Evolutionary conservation across 2,113 vertebrate species (phyloP).

Genomic region (Menura novaehollandiae): DNA sequence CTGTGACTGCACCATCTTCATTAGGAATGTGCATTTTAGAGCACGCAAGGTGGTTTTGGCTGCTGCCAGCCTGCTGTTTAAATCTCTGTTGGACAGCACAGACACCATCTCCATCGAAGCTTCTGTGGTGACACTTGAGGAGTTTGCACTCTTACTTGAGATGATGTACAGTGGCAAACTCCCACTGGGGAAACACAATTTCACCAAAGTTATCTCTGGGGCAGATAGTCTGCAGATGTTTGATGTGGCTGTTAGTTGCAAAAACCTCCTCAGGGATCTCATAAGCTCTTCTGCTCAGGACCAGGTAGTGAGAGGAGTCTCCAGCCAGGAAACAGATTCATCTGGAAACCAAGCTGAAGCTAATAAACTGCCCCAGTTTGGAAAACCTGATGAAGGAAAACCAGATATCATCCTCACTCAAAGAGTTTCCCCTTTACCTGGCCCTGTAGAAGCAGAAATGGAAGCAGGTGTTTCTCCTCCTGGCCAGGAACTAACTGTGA

Average conservation of each 20-base stretch:
- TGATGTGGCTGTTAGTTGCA: conserved; percentile 87
- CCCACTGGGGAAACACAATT: conserved; percentile 83
- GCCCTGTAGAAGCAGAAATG: not conserved
- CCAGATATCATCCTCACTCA: not conserved
- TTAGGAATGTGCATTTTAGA: conserved; percentile 75
- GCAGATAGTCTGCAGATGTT: conserved; percentile 92
- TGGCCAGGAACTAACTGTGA: not conserved
- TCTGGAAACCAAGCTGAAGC: not conserved
- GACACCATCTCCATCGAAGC: conserved; percentile 85
- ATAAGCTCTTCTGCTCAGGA: conserved; percentile 64
- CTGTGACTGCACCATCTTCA: conserved; percentile 85
- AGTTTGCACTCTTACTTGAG: conserved; percentile 84
- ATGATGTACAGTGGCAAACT: conserved; percentile 86
- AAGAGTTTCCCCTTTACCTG: not conserved
- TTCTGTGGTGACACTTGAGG: conserved; percentile 79
- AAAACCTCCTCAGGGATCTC: conserved; percentile 80
- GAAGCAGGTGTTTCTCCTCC: not conserved
- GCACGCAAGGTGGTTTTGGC: conserved; percentile 88
- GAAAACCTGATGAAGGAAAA: not conserved
- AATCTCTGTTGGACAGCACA: conserved; percentile 78
- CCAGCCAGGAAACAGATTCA: not conserved
- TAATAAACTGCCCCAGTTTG: not conserved
- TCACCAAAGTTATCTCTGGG: conserved; percentile 78
- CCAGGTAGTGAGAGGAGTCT: conserved; percentile 10
- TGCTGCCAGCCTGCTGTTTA: conserved; percentile 88